Conservation (phyloP, 2,797 vertebrate species). For the Meriones psammophilus region DNA sequence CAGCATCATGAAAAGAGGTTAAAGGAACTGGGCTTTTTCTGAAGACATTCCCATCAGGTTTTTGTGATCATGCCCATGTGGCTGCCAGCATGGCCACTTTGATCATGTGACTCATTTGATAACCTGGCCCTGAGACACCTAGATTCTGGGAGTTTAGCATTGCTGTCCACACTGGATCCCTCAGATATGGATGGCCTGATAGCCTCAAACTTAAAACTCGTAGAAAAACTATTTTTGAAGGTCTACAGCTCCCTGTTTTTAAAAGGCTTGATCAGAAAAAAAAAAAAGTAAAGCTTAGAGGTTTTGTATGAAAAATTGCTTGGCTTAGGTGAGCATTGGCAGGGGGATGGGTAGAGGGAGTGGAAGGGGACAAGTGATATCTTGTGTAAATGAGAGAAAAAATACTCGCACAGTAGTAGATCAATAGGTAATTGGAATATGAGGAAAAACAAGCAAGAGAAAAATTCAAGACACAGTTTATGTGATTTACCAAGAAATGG, state of each 20-base stretch:
- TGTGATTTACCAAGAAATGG: conserved; percentile 61
- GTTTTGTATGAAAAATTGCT: conserved; percentile 75
- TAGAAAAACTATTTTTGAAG: conserved; percentile 64
- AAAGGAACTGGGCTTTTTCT: not conserved
- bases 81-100: not conserved
- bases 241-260: not conserved
- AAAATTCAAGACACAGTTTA: conserved; percentile 59
- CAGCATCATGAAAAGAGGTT: not conserved
- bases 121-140: not conserved
- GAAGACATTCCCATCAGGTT: not conserved
- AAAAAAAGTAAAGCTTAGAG: conserved; percentile 70
- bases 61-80: not conserved
- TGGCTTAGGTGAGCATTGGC: conserved; percentile 74
- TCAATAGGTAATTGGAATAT: conserved; percentile 76
- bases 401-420: conserved; percentile 71
- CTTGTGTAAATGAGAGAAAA: conserved; percentile 74
- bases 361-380: conserved; percentile 37
- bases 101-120: not conserved
- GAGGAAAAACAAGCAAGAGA: conserved; percentile 66
- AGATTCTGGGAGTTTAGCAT: not conserved
- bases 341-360: not conserved
- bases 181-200: conserved; percentile 8
- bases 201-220: conserved; percentile 32
- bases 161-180: not conserved
- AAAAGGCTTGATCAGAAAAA: conserved; percentile 64